Percentiles rank a stretch among this genome's conserved stretches.
These are phyloP conservation scores for Chelonus formosanus DNA, from an alignment of 2,888 invertebrate genomes.

Conservation along the genomic window DNA sequence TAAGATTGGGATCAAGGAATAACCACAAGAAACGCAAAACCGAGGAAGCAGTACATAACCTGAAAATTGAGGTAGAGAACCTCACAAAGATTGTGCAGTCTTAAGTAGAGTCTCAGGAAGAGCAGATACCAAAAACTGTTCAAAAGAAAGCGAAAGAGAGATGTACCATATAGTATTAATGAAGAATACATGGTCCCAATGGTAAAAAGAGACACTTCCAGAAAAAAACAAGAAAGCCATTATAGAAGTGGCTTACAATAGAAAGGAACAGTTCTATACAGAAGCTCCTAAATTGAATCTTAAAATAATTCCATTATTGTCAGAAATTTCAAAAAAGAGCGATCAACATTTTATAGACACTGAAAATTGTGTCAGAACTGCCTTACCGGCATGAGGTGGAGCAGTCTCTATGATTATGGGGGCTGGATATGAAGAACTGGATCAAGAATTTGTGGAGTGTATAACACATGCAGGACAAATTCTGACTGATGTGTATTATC, in stretches of 20 bases:
- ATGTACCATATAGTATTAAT: constrained; percentile 8
- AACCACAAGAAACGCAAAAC: no score
- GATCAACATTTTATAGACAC: constrained; percentile 32
- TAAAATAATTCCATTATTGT: constrained; percentile 28
- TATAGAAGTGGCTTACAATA: constrained; percentile 28
- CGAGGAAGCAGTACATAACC: no score
- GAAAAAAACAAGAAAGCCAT: constrained; percentile 33
- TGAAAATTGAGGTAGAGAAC: no score
- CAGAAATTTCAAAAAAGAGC: constrained; percentile 32
- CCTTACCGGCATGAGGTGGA: constrained; percentile 26
- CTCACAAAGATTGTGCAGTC: no score
- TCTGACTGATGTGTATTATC: constrained; percentile 28
- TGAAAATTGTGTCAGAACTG: constrained; percentile 34
- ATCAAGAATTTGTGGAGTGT: constrained; percentile 27
- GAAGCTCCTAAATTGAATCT: constrained; percentile 35
- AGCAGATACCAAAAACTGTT: no score
- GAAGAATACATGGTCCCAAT: constrained; percentile 28
- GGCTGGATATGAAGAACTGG: constrained; percentile 26
- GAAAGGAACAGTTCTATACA: constrained; percentile 31
- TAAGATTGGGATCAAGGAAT: no score
- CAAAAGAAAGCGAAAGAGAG: neutral
- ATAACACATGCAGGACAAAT: constrained; percentile 33
- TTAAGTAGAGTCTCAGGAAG: no score
- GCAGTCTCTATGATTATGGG: constrained; percentile 31
- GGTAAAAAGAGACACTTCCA: constrained; percentile 30